phyloP scores from a whole-genome alignment of 2,888 invertebrate species.

The Lepidocyrtinus sp. region DNA sequence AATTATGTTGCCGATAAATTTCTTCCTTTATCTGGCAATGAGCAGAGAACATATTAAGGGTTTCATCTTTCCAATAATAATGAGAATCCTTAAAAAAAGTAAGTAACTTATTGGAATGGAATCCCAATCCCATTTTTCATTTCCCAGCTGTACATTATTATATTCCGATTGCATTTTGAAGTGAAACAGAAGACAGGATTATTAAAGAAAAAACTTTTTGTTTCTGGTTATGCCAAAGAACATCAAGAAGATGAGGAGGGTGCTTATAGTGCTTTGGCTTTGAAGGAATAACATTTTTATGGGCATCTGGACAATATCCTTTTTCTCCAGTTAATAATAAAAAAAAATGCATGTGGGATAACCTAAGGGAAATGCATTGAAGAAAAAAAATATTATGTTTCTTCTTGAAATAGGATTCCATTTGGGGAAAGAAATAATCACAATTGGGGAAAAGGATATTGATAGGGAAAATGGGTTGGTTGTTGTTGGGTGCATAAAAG shows the following conservation, averaged over 20 bases:
- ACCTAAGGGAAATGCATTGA: background rate
- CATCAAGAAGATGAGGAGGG: background rate
- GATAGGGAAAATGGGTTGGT: background rate
- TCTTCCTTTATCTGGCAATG: no score
- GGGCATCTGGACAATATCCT: background rate
- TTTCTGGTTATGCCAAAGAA: background rate
- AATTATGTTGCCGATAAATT: no score
- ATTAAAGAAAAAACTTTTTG: slow-evolving; percentile 22
- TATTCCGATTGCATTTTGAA: background rate
- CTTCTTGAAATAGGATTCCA: background rate
- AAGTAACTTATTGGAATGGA: slow-evolving; percentile 46
- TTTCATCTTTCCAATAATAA: slow-evolving; percentile 74
- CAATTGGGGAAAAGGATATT: background rate
- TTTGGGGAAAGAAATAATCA: background rate
- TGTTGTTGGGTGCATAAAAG: background rate
- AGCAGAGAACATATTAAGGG: no score
- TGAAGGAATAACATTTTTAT: background rate
- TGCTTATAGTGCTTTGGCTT: background rate
- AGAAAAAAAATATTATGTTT: background rate
- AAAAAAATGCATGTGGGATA: background rate
- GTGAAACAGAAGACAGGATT: slow-evolving; percentile 31
- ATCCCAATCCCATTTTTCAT: slow-evolving; percentile 50
- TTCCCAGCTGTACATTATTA: background rate
- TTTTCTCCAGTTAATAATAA: background rate
- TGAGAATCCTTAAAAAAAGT: background rate